Conservation (phyloP, 2,797 vertebrate genomes). For the Enteromius mattozi region DNA sequence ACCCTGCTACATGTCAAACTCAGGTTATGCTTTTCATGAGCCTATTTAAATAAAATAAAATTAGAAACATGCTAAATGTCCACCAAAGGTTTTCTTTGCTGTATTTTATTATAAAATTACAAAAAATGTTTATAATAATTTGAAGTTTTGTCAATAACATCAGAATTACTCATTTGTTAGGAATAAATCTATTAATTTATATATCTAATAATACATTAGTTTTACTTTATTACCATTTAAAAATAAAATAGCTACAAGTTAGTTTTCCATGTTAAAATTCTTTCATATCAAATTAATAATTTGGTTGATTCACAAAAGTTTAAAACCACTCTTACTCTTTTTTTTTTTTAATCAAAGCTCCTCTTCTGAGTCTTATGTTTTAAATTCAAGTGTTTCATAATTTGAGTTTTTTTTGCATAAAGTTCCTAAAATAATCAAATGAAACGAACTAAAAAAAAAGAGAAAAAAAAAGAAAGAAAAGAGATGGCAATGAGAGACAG, state of each 20-base stretch:
- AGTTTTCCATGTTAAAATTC: not conserved
- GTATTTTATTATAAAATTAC: not conserved
- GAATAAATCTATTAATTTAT: not conserved
- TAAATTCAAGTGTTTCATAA: not conserved
- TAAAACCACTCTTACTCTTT: not conserved
- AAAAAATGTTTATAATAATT: not conserved
- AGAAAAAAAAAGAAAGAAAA: too few species aligned
- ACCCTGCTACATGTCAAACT: too few species aligned
- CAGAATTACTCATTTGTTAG: not conserved
- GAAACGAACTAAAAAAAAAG: not conserved
- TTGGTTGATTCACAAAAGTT: not conserved
- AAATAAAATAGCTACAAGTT: not conserved
- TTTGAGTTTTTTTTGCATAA: not conserved
- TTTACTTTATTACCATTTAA: not conserved
- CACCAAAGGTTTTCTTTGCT: not conserved
- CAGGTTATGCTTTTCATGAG: too few species aligned
- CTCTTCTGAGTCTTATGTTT: not conserved
- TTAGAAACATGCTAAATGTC: not conserved
- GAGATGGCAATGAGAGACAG: not conserved
- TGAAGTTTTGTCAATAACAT: not conserved
- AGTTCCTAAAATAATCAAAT: not conserved
- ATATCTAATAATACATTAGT: not conserved
- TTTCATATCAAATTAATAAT: not conserved
- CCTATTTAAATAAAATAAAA: not conserved
- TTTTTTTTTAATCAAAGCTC: not conserved